Base-by-base conservation (phyloP, 2,888 invertebrate genomes). In the Ramazzottius varieornatus region DNA sequence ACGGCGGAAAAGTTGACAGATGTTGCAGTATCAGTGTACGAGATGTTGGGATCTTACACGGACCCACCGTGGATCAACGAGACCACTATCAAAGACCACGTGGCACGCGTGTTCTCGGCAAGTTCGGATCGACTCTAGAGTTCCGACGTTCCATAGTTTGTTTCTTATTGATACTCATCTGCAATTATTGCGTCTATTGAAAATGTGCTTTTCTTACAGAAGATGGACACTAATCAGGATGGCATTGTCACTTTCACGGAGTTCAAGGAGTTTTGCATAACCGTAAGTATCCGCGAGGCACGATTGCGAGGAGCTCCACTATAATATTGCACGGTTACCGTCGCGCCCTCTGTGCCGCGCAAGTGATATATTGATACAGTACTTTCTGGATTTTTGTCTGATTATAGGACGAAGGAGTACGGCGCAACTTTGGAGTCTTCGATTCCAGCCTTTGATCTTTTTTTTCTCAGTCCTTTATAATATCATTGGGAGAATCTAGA, bases 1-100 rank as follows among this genome's bases (percentile, higher is more conserved):
- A 75, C 75, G 20, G 72, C 72, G 67, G 75, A 76, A 32, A 76
- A 76, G 68, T 73, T 76, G 73, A 67, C 71, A 46, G 73, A 73
- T 68, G 74, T 76, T 65, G 73, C 74, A 32, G 71, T 70, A 1
- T 72, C 76, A 54, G 75, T 77, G 64, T 77, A 77, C 67, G 75
- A 75, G 67, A 73, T 77, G 73, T 74, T 77, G 73, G 76, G 76
- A 4, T n/a, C 54, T 8, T 69, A 71, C 33, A 73, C 72, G 66
- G 74, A 74, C 67, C 75, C 75, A 1, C 68, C 69, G 32, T n/a
- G n/a, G n/a, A 69, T 75, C 40, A 74, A 75, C 54, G 76, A 75
- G 65, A 71, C 69, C 54, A 72, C 73, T 2, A 72, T 74, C 16
- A 68, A 71, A 65, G 73, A 75, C 29, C 77, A 77, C 67, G 75